phyloP scores from a whole-genome alignment of 2,113 vertebrate species.

The Syngnathoides biaculeatus region DNA sequence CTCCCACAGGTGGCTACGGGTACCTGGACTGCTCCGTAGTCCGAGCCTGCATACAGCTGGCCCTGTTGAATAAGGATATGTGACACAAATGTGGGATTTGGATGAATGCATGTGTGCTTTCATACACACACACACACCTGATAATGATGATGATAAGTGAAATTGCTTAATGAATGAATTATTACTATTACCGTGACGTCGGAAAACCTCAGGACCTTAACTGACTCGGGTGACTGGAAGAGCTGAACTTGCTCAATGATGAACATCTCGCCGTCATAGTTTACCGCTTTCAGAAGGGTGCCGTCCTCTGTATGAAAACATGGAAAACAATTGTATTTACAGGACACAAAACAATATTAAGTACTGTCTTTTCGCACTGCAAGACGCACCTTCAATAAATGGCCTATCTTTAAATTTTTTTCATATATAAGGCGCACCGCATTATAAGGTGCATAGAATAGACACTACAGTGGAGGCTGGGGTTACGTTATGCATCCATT shows the following conservation, averaged over 20 bases:
- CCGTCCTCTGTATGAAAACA: constrained; percentile 65
- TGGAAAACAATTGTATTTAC: background rate
- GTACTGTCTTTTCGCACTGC: no score
- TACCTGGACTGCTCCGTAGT: constrained; percentile 67
- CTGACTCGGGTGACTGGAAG: constrained; percentile 56
- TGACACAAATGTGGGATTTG: background rate
- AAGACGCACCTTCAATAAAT: no score
- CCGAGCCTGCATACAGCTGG: constrained; percentile 72
- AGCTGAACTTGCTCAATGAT: constrained; percentile 79
- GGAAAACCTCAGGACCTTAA: constrained; percentile 71
- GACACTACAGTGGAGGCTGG: no score
- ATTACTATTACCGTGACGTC: constrained; percentile 63
- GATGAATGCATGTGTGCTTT: no score
- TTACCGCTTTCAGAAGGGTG: constrained; percentile 76
- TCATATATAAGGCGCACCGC: no score
- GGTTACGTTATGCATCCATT: no score
- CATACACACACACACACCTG: background rate
- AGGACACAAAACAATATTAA: background rate
- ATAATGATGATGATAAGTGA: no score
- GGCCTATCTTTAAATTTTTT: no score
- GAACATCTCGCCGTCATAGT: constrained; percentile 70
- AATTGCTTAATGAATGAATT: background rate
- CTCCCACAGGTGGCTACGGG: constrained; percentile 64
- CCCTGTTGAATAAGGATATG: constrained; percentile 39
- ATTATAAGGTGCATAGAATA: no score